Evolutionary conservation across 2,113 vertebrate species (phyloP), one percentile per base, ranked within the genome.

Genomic region (Apeltes quadracus): DNA sequence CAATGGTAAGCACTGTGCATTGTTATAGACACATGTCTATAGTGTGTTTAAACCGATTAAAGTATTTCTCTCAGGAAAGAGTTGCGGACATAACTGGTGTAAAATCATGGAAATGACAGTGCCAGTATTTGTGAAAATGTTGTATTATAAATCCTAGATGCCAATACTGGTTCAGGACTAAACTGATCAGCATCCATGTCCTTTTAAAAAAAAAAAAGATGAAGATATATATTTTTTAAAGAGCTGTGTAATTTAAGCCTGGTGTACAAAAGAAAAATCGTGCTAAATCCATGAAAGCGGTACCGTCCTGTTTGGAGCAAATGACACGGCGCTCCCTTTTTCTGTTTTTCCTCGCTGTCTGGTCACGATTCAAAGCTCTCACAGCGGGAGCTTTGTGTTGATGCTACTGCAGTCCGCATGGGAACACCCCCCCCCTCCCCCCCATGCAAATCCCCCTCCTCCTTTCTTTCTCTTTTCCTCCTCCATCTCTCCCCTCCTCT

Each of bases 331-430:
- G 65, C 81, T 79, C 81, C 82, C 73, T 61, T 84, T 69, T 65
- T n/a, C 64, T 82, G 39, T 70, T 81, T 73, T 68, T 77, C 57
- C 67, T 59, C 75, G 69, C 65, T 88, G 89, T 88, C 83, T 90
- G 91, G 91, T 91, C 91, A 92, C 90, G 91, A 92, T 88, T 91
- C 88, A 87, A 87, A 92, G 81, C 87, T 72, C 74, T 84, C 85
- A 48, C 86, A 68, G 70, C 14, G 38, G 75, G 68, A 64, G 74
- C 78, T 80, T 66, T 85, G 84, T 87, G 87, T 78, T 72, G 75
- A 69, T 87, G 69, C 73, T 87, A 84, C 87, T 83, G 88, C 89
- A 87, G 85, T 86, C 88, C 67, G 87, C 86, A 88, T 86, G 90
- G 89, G 86, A 88, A 90, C 79, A 78, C 88, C 89, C 79, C 88